These are phyloP conservation scores for Drepana arcuata DNA, from an alignment of 1,140 invertebrate species.

Conservation along the genomic window DNA sequence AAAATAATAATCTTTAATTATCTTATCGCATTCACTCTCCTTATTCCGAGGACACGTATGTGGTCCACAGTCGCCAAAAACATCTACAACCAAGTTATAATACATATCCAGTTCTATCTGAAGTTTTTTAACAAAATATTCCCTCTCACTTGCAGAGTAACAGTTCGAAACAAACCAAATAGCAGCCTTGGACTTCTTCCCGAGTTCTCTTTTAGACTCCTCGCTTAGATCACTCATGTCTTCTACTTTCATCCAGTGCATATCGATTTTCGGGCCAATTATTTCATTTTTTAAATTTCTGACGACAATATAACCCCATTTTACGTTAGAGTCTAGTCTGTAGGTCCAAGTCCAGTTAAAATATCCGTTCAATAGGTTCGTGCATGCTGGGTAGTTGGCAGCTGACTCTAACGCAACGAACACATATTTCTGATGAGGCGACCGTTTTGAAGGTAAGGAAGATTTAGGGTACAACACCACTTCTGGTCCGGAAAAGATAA, in stretches of 20 bases:
- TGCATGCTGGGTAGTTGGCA: slow-evolving; percentile 33
- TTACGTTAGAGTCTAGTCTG: slow-evolving; percentile 76
- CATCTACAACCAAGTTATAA: slow-evolving; percentile 14
- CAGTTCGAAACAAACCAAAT: slow-evolving; percentile 43
- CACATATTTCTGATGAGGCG: slow-evolving; percentile 45
- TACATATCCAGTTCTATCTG: slow-evolving; percentile 11
- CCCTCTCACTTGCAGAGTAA: slow-evolving; percentile 18
- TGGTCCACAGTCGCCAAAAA: slow-evolving; percentile 23
- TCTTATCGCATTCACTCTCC: slow-evolving; percentile 11
- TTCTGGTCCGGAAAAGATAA: slow-evolving; percentile 37
- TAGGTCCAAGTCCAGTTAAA: slow-evolving; percentile 81
- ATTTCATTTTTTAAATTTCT: slow-evolving; percentile 31
- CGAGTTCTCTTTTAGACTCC: slow-evolving; percentile 26
- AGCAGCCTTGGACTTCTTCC: slow-evolving; percentile 26
- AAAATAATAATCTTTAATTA: slow-evolving; percentile 52
- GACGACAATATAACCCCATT: slow-evolving; percentile 68
- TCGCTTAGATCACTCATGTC: slow-evolving; percentile 31
- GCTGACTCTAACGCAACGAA: slow-evolving; percentile 50
- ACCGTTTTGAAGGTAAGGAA: slow-evolving; percentile 20
- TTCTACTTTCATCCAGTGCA: slow-evolving; percentile 30
- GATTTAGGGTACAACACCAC: neutral
- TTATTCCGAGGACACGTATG: slow-evolving; percentile 17
- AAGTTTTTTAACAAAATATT: slow-evolving; percentile 18
- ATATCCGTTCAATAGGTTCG: slow-evolving; percentile 29
- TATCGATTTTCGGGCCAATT: slow-evolving; percentile 35